Conservation (phyloP, 2,113 vertebrate species). For the Vimba vimba region DNA sequence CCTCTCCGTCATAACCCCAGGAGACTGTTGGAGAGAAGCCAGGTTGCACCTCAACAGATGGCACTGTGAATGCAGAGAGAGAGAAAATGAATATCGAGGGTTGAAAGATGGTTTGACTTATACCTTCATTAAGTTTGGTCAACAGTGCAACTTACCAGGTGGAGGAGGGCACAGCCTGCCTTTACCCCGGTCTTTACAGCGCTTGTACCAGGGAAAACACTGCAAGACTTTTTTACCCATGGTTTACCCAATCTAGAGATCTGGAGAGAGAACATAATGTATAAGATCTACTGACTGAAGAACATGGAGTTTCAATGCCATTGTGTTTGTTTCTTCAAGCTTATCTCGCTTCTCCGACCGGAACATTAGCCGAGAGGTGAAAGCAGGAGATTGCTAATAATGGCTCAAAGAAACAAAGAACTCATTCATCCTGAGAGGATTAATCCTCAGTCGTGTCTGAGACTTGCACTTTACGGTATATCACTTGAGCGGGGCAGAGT, state of each 20-base stretch:
- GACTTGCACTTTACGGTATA: neutral
- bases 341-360: constrained; percentile 23
- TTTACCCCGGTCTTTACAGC: constrained; percentile 65
- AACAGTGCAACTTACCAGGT: constrained; percentile 32
- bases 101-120: neutral
- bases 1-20: constrained; percentile 49
- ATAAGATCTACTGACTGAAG: neutral
- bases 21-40: constrained; percentile 47
- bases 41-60: constrained; percentile 44
- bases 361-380: constrained; percentile 37
- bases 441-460: neutral
- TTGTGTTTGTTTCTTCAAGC: constrained; percentile 30
- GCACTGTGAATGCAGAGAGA: constrained; percentile 20
- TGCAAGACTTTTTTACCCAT: constrained; percentile 75
- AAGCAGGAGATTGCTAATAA: constrained; percentile 30
- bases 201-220: constrained; percentile 74
- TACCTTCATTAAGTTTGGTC: neutral
- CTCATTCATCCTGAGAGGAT: constrained; percentile 39
- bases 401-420: constrained; percentile 38
- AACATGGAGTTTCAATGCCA: neutral
- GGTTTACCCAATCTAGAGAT: constrained; percentile 21
- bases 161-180: constrained; percentile 55
- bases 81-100: neutral
- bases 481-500: neutral
- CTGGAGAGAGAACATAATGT: constrained; percentile 30